phyloP scores from a whole-genome alignment of 2,797 vertebrate species.

The Margarornis squamiger region DNA sequence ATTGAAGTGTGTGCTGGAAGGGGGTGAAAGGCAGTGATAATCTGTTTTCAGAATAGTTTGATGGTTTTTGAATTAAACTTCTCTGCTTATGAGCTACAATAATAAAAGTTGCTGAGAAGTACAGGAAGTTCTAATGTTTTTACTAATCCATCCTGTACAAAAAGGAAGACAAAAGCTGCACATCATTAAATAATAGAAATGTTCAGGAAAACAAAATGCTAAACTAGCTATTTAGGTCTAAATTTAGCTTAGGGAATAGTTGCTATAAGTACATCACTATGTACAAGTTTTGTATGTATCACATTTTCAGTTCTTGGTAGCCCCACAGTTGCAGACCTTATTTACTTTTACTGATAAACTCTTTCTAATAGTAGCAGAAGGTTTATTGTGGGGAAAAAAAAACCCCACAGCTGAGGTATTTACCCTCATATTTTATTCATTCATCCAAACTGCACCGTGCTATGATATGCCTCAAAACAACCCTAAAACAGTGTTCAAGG shows the following conservation, averaged over 20 bases:
- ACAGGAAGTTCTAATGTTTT: not conserved
- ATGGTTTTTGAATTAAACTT: not conserved
- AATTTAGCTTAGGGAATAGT: not conserved
- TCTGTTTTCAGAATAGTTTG: not conserved
- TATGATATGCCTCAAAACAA: not conserved
- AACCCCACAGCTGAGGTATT: not conserved
- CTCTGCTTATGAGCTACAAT: not conserved
- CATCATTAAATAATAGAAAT: not conserved
- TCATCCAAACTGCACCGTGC: not conserved
- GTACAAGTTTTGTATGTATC: not conserved
- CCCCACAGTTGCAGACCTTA: not conserved
- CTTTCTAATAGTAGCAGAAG: not conserved
- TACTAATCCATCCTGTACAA: not conserved
- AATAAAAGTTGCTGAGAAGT: not conserved
- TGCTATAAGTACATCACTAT: not conserved
- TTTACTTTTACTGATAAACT: not conserved
- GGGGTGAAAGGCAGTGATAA: not conserved
- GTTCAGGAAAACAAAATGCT: not conserved
- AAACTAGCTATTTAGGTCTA: not conserved
- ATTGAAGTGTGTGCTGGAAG: not conserved
- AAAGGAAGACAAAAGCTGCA: not conserved
- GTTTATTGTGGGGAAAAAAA: not conserved
- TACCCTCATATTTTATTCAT: not conserved
- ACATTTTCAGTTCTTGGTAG: not conserved
- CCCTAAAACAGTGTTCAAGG: not conserved